Conservation (phyloP, 2,888 invertebrate species). For the Chrysotoxum bicinctum region DNA sequence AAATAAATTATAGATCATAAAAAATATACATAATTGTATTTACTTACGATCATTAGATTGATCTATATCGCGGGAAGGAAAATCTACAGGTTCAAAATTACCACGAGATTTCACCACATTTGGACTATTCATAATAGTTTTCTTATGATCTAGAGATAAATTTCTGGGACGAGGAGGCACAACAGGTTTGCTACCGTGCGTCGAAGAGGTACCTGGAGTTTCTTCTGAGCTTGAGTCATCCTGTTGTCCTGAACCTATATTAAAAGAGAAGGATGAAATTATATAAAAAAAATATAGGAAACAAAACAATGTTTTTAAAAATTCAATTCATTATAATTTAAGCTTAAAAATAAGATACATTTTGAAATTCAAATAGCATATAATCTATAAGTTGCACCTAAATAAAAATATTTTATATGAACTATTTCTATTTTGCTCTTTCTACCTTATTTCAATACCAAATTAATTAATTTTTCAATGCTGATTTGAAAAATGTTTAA, state of each 20-base stretch:
- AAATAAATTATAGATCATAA: neutral
- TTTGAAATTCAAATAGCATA: too few species aligned
- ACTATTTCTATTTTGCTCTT: too few species aligned
- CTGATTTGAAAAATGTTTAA: too few species aligned
- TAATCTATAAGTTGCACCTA: too few species aligned
- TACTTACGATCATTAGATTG: slow-evolving; percentile 77
- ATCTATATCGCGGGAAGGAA: slow-evolving; percentile 74
- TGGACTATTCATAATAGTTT: slow-evolving; percentile 76
- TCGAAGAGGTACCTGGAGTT: slow-evolving; percentile 78
- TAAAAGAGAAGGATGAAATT: neutral
- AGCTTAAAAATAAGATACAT: too few species aligned
- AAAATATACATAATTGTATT: neutral
- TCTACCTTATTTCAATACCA: too few species aligned
- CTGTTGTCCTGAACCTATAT: slow-evolving; percentile 79
- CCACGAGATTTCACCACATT: slow-evolving; percentile 76
- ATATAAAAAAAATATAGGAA: neutral
- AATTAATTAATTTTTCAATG: too few species aligned
- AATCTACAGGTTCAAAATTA: slow-evolving; percentile 76
- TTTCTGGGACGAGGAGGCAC: slow-evolving; percentile 86
- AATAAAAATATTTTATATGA: too few species aligned
- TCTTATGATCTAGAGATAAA: slow-evolving; percentile 85
- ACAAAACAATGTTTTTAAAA: neutral
- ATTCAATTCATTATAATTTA: too few species aligned
- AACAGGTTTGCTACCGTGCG: slow-evolving; percentile 82
- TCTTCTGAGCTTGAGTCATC: slow-evolving; percentile 93